phyloP scores from a whole-genome alignment of 2,113 vertebrate species.

The Oreocharis arfaki region DNA sequence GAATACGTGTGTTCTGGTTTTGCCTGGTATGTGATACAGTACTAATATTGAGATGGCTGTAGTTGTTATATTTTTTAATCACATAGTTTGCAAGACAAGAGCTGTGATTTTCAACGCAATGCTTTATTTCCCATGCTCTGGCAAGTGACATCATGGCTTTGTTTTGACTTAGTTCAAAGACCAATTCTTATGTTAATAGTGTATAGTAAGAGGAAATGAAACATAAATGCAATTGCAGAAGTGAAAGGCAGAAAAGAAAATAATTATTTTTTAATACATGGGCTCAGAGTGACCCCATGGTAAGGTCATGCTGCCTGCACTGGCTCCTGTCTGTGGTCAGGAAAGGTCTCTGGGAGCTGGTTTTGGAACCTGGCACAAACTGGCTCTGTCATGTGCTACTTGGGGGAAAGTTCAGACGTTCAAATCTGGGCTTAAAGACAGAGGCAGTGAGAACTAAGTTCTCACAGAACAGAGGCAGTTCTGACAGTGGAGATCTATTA shows the following conservation, averaged over 20 bases:
- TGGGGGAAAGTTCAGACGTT: background rate
- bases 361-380: conserved; percentile 36
- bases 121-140: background rate
- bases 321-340: background rate
- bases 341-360: background rate
- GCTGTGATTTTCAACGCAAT: background rate
- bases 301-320: background rate
- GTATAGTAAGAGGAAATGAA: background rate
- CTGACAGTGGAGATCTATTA: background rate
- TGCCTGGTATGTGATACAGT: background rate
- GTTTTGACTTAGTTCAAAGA: background rate
- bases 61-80: background rate
- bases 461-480: too few species aligned
- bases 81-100: background rate
- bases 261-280: background rate
- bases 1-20: background rate
- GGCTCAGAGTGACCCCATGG: background rate
- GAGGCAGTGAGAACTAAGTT: background rate
- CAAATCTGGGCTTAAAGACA: background rate
- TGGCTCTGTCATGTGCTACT: background rate
- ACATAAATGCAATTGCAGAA: background rate
- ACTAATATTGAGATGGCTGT: background rate
- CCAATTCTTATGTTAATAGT: background rate
- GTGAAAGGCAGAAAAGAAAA: background rate
- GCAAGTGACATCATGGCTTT: background rate